Evolutionary conservation across 2,797 vertebrate species (phyloP).

Genomic region (Allobates femoralis): DNA sequence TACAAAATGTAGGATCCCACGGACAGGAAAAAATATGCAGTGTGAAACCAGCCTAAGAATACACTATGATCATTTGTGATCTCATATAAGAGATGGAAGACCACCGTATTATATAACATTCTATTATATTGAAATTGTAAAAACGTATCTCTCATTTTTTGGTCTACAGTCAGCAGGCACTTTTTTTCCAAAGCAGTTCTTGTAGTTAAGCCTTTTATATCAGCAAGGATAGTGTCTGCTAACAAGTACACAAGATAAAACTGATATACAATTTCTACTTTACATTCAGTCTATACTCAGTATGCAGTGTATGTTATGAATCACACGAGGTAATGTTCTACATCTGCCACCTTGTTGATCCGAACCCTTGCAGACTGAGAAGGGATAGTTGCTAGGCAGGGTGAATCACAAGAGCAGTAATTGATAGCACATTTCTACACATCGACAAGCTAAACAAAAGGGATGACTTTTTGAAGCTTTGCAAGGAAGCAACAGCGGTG

Average conservation of each 20-base stretch:
- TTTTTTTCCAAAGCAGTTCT: too few species aligned
- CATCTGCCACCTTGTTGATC: slow-evolving; percentile 59
- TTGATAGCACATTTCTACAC: slow-evolving; percentile 66
- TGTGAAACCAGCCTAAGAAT: too few species aligned
- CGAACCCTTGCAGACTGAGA: slow-evolving; percentile 34
- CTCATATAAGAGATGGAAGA: too few species aligned
- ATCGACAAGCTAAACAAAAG: slow-evolving; percentile 55
- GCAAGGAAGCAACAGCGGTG: slow-evolving; percentile 63
- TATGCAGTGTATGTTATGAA: slow-evolving; percentile 24
- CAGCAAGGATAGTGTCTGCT: background rate
- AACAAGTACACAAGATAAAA: background rate
- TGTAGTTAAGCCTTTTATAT: background rate
- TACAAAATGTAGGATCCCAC: too few species aligned
- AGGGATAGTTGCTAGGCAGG: slow-evolving; percentile 46
- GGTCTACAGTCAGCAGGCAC: too few species aligned
- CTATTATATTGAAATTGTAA: too few species aligned
- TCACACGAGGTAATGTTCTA: slow-evolving; percentile 33
- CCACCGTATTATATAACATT: too few species aligned
- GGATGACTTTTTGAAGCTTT: slow-evolving; percentile 56
- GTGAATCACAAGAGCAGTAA: slow-evolving; percentile 61
- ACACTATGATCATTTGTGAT: too few species aligned
- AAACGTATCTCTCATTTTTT: background rate
- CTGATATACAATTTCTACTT: background rate
- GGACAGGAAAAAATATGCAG: too few species aligned
- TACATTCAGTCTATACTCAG: background rate